Evolutionary conservation across 1,140 invertebrate species (phyloP), one percentile per base, ranked within the genome.

Genomic region (Anoplophora glabripennis): DNA sequence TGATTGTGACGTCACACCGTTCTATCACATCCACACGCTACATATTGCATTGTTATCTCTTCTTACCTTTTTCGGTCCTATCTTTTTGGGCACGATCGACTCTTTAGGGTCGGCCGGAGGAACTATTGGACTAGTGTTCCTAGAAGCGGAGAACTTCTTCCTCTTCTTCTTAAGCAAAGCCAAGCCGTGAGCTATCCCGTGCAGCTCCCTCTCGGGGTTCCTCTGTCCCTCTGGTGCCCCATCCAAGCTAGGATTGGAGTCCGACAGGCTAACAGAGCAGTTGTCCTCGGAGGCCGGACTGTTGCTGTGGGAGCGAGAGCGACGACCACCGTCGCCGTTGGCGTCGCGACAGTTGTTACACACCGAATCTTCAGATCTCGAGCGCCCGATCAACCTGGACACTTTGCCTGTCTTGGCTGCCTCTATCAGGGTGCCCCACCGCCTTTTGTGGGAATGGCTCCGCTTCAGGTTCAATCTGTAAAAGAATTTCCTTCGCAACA

Each of bases 401-500:
- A 90, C 87, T 67, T 86, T 82, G 36, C 87, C 88, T 41, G 84
- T 83, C 71, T 88, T 89, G n/a, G 90, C 89, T 36, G 90, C 90
- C 72, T 92, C 89, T 64, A 92, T 92, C 18, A 93, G 77, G 15
- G 89, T 92, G 40, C 89, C 87, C 87, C 86, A 88, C 65, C 84
- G 76, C 63, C 89, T 80, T 80, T 92, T 83, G 76, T 88, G 81
- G 60, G 82, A 80, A 64, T 82, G 68, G 61, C 81, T 79, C 73
- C 84, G 76, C 77, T 85, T 81, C 51, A 80, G 75, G 51, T 82
- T 80, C 11, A 80, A 77, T 63, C 81, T 77, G 53, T 57, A 65
- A 53, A 35, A 47, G 7, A 60, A 35, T 21, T 14, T 5, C 21
- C 21, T 28, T 28, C 5, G 5, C 21, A 28, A 2, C 21, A 3